These are phyloP conservation scores for Ariopsis seemanni DNA, from an alignment of 2,113 vertebrate species.

Conservation along the genomic window DNA sequence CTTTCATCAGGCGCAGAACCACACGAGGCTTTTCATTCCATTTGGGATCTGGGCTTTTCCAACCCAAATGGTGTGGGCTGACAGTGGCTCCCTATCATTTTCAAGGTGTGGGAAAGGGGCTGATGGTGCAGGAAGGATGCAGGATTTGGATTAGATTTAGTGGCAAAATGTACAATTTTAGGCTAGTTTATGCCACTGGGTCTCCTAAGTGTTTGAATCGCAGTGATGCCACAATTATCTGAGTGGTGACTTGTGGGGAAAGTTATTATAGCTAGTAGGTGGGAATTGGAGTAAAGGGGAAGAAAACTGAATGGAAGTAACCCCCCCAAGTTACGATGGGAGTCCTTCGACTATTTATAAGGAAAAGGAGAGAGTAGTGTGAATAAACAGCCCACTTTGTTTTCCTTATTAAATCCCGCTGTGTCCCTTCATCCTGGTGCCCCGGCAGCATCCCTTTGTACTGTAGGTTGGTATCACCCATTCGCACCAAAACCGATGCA, in stretches of 20 bases:
- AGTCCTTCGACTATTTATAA: too few species aligned
- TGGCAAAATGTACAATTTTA: too few species aligned
- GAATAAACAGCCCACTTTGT: too few species aligned
- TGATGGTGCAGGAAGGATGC: background rate
- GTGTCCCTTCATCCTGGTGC: too few species aligned
- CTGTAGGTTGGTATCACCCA: too few species aligned
- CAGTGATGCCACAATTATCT: background rate
- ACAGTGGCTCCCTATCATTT: slow-evolving; percentile 35
- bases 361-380: too few species aligned
- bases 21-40: slow-evolving; percentile 26
- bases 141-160: background rate
- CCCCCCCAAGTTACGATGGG: too few species aligned
- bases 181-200: background rate
- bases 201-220: background rate
- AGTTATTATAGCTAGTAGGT: background rate
- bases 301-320: background rate
- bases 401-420: too few species aligned
- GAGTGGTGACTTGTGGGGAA: background rate
- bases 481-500: too few species aligned
- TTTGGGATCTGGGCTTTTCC: background rate
- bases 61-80: background rate
- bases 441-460: too few species aligned
- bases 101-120: background rate
- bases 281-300: background rate
- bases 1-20: slow-evolving; percentile 23